Evolutionary conservation across 2,888 invertebrate genomes (phyloP).

Genomic region (Melieria picta): DNA sequence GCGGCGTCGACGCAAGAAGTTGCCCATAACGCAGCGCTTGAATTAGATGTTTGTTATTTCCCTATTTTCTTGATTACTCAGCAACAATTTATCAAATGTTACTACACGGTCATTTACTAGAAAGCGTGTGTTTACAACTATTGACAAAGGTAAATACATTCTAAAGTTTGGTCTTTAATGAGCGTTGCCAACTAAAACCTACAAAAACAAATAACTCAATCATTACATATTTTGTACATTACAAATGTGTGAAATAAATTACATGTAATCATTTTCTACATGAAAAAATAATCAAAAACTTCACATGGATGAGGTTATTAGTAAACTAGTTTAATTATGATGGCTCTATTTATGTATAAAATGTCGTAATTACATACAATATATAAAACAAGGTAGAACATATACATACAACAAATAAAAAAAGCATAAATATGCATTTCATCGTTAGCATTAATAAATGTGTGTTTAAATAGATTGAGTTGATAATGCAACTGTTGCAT

Average conservation of each 20-base stretch:
- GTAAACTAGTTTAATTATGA: background rate
- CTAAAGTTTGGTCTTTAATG: no score
- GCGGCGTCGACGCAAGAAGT: conserved; percentile 65
- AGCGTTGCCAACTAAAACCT: no score
- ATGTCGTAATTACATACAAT: conserved; percentile 15
- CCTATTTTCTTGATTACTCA: background rate
- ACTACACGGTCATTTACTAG: background rate
- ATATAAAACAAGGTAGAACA: conserved; percentile 17
- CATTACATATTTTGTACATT: conserved; percentile 28
- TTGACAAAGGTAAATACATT: no score
- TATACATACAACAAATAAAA: conserved; percentile 22
- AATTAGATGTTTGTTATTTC: conserved; percentile 52
- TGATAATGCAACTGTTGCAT: no score
- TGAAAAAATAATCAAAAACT: conserved; percentile 2
- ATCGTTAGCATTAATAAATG: no score
- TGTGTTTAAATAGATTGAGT: no score
- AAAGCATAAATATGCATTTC: conserved; percentile 6
- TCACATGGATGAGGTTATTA: background rate
- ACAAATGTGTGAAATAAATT: conserved; percentile 30
- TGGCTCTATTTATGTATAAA: background rate
- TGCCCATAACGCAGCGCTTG: conserved; percentile 65
- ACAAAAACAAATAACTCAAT: background rate
- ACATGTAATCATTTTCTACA: conserved; percentile 23
- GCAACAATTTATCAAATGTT: background rate
- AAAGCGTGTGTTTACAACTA: no score